Base-by-base conservation (phyloP, 2,113 vertebrate genomes). In the Rhinolophus sinicus region DNA sequence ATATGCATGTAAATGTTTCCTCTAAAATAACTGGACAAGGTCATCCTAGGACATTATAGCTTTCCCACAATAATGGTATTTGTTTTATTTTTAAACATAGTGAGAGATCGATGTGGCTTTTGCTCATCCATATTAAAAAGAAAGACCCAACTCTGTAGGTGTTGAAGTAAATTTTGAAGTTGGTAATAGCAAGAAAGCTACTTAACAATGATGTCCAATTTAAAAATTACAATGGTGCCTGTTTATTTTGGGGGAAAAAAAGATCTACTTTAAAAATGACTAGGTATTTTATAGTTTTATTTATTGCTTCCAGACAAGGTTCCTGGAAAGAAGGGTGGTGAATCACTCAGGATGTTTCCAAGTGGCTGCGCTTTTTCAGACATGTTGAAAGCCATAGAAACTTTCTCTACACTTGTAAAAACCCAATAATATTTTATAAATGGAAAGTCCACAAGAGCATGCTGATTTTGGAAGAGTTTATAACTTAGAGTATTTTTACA, bases 201-300 rank as follows among this genome's bases (percentile, higher is more conserved):
- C 5, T 56, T 73, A 80, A 21, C 33, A 65, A 86, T 62, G 33
- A 70, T n/a, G 64, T 9, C 5, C 47, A 90, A n/a, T 24, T 88
- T 70, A 82, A 94, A 83, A 72, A 72, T 88, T n/a, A 86, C 8
- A 88, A 82, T 28, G 77, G 8, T 13, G 44, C 30, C 30, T 70
- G 30, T 11, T 91, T 81, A 84, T 28, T 62, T 80, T 13, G 28
- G 22, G 28, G n/a, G 5, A 52, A 92, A 52, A 92, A 50, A 86
- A 44, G 47, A 78, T 52, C 72, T 73, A 70, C 75, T 91, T 96
- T 83, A 35, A 75, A 90, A 82, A 95, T 70, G 13, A 65, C 14
- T 62, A 44, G 21, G 28, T n/a, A 67, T 88, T 75, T 54, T 70
- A 62, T 28, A 64, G n/a, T 13, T 88, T 35, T 77, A 30, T 35